These are phyloP conservation scores for Toxostoma redivivum DNA, from an alignment of 2,113 vertebrate species.

Conservation along the genomic window DNA sequence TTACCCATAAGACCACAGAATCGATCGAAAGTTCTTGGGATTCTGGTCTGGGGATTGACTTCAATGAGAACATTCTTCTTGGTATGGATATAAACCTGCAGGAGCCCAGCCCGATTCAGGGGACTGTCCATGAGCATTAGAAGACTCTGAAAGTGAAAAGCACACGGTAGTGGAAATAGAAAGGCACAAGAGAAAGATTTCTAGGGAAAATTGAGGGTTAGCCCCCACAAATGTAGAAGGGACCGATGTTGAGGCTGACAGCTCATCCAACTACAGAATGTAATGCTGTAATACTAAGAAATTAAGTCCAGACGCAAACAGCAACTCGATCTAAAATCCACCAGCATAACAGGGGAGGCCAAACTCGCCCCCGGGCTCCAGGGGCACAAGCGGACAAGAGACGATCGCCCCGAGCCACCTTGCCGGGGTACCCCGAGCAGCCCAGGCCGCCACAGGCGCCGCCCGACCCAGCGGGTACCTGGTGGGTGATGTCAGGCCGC, in stretches of 20 bases:
- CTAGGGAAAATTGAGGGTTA: rapidly evolving
- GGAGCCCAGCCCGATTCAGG: constrained; percentile 90
- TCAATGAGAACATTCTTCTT: constrained; percentile 93
- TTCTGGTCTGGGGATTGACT: constrained; percentile 95
- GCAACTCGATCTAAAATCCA: rapidly evolving
- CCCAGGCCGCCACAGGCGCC: rapidly evolving
- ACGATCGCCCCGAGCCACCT: rapidly evolving
- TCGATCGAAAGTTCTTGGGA: constrained; percentile 92
- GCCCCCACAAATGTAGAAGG: rapidly evolving
- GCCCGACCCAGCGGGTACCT: constrained; percentile 68
- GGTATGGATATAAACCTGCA: constrained; percentile 96
- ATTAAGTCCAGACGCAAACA: rapidly evolving
- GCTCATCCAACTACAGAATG: rapidly evolving
- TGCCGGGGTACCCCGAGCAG: background rate
- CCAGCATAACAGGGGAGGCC: rapidly evolving
- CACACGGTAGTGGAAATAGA: rapidly evolving
- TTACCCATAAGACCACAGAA: constrained; percentile 99
- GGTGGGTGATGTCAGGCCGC: constrained; percentile 93
- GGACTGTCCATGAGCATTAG: constrained; percentile 98
- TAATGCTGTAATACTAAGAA: background rate
- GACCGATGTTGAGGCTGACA: rapidly evolving
- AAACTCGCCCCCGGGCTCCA: rapidly evolving
- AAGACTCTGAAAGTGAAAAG: constrained; percentile 73
- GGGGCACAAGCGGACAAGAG: rapidly evolving
- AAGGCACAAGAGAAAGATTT: too few relatives aligned